Evolutionary conservation across 1,140 invertebrate species (phyloP).

Genomic region (Aphaenogaster rudis): DNA sequence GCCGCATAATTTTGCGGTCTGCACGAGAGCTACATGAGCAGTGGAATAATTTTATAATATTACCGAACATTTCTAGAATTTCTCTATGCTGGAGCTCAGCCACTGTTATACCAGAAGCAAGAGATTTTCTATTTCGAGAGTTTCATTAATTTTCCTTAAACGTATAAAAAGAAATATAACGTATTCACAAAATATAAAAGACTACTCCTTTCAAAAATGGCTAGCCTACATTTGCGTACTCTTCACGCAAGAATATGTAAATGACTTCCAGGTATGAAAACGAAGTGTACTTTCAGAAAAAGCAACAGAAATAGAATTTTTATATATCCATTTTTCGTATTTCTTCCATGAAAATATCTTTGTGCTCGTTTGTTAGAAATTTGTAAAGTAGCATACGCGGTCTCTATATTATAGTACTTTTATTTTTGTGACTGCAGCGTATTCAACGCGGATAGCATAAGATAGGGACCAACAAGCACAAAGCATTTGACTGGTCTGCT

Average conservation of each 20-base stretch:
- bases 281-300: not conserved
- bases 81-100: not conserved
- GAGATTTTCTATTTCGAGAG: not conserved
- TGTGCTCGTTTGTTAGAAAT: constrained; percentile 18
- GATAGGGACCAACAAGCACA: constrained; percentile 10
- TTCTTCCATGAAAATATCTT: constrained; percentile 18
- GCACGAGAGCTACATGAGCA: not conserved
- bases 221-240: not conserved
- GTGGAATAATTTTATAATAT: constrained; percentile 55
- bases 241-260: not conserved
- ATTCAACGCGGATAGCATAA: constrained; percentile 15
- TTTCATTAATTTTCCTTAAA: not conserved
- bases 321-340: not conserved
- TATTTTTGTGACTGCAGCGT: not conserved
- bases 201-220: not conserved
- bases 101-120: not conserved
- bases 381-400: not conserved
- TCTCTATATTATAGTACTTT: not conserved
- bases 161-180: not conserved
- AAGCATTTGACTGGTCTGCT: constrained; percentile 29
- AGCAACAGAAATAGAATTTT: not conserved
- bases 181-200: not conserved
- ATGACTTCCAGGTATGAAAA: not conserved
- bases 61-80: constrained; percentile 40
- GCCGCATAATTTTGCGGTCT: constrained; percentile 49